Base-by-base conservation (phyloP, 2,888 invertebrate genomes). In the Drosophila birchii region DNA sequence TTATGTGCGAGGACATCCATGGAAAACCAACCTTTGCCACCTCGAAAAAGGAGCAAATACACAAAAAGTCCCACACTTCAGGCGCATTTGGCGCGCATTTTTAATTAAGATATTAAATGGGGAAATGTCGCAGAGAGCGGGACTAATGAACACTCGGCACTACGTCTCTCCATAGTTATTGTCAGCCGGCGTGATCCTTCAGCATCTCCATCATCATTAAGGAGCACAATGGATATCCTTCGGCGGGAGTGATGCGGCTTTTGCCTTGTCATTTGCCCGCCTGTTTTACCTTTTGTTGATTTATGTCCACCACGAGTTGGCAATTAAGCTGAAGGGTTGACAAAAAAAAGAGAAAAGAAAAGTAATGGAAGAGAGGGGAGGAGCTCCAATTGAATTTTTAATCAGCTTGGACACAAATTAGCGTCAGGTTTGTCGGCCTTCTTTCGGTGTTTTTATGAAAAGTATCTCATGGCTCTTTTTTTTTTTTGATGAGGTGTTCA, bases 31-130 rank as follows among this genome's bases (percentile, higher is more conserved):
- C 71, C 60, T 74, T 54, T 53, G 60, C 51, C 47, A 60, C 56
- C 66, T 53, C 36, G 26, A 29, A 41, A 36, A 53, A 51, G 45
- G 9, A 66, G 34, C 23, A 23, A 23, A 20, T n/a, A n/a, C 20
- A 45, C 11, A 72, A 63, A 62, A 55, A 71, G 44, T 11, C 36
- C 64, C 71, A 72, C 81, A 85, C 86, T 81, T 76, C 44, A 45
- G 64, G 55, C 69, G 74, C 89, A 79, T 23, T 59, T 56, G 53
- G 72, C 85, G 82, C 74, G 71, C 80, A 59, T 53, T 89, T 84
- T 89, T 87, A 84, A 88, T 84, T 84, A 87, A 87, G 86, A 89
- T 85, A 85, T 87, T 85, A 87, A 89, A 87, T 87, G 76, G 57
- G 68, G 72, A 75, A 76, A 57, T 59, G 63, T 66, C 66, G 66